phyloP scores from a whole-genome alignment of 2,113 vertebrate genomes.

The Cygnus buccinator region DNA sequence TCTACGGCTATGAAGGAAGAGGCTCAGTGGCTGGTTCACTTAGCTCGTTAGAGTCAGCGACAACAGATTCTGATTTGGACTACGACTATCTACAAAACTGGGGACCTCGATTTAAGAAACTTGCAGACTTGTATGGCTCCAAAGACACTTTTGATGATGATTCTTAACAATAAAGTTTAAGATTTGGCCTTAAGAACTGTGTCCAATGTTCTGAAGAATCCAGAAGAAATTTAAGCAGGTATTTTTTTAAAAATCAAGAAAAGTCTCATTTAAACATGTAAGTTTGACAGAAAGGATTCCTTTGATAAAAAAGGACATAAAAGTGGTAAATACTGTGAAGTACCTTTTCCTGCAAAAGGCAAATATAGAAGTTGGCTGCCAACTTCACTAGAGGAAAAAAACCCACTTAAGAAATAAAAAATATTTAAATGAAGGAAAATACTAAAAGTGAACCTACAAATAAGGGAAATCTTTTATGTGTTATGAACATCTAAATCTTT shows the following conservation, averaged over 20 bases:
- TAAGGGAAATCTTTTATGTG: constrained; percentile 74
- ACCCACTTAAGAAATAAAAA: constrained; percentile 73
- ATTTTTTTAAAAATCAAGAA: constrained; percentile 83
- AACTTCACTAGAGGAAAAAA: constrained; percentile 70
- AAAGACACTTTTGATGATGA: constrained; percentile 94
- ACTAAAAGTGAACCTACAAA: constrained; percentile 63
- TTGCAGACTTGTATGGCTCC: constrained; percentile 98
- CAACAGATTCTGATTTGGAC: constrained; percentile 98
- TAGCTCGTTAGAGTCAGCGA: constrained; percentile 96
- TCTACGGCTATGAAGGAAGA: constrained; percentile 96
- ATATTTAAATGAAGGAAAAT: constrained; percentile 80
- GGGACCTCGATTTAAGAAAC: constrained; percentile 98
- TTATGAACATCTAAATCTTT: constrained; percentile 76
- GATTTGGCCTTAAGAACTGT: constrained; percentile 88
- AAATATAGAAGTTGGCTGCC: constrained; percentile 74
- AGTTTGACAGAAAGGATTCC: constrained; percentile 77
- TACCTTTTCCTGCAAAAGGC: constrained; percentile 77
- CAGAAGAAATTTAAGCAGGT: constrained; percentile 86
- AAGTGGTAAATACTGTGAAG: constrained; percentile 86
- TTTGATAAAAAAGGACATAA: constrained; percentile 73
- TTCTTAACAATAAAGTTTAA: constrained; percentile 89
- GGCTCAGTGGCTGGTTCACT: constrained; percentile 95
- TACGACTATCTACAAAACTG: constrained; percentile 99
- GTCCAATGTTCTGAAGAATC: constrained; percentile 79
- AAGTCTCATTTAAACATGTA: constrained; percentile 78